phyloP scores from a whole-genome alignment of 1,140 invertebrate genomes.

The Drosophila murphyi region DNA sequence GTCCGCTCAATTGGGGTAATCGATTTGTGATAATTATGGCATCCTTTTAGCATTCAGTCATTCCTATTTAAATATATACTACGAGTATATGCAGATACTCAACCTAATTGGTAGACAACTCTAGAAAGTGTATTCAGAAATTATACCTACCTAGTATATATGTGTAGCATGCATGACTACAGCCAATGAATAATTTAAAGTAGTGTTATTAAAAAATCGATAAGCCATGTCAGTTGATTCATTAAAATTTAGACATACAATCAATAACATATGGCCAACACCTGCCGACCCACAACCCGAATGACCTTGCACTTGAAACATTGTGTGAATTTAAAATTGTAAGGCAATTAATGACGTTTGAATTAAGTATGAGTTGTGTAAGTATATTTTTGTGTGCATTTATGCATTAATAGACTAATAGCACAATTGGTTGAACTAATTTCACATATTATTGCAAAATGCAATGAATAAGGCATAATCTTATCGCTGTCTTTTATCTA shows the following conservation, averaged over 20 bases:
- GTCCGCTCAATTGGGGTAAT: not conserved
- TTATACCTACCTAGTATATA: not conserved
- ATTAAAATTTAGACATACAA: slow-evolving; percentile 53
- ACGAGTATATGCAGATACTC: not conserved
- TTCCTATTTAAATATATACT: slow-evolving; percentile 12
- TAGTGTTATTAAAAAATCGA: slow-evolving; percentile 72
- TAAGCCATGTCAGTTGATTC: slow-evolving; percentile 59
- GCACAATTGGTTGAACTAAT: slow-evolving; percentile 6
- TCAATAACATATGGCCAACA: slow-evolving; percentile 55
- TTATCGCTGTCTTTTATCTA: slow-evolving; percentile 66
- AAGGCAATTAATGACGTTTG: not conserved
- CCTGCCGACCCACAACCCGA: slow-evolving; percentile 13
- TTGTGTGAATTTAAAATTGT: slow-evolving; percentile 6
- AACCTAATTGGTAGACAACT: not conserved
- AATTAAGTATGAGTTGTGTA: not conserved
- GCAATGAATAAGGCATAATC: slow-evolving; percentile 50
- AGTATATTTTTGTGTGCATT: no score
- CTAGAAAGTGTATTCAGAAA: not conserved
- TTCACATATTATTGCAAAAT: slow-evolving; percentile 61
- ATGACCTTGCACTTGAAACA: slow-evolving; percentile 47
- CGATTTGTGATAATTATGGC: not conserved
- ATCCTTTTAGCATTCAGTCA: not conserved
- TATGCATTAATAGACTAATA: not conserved
- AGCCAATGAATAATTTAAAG: slow-evolving; percentile 68
- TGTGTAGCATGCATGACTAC: not conserved